Conservation (phyloP, 2,113 vertebrate species). For the Polyodon spathula region DNA sequence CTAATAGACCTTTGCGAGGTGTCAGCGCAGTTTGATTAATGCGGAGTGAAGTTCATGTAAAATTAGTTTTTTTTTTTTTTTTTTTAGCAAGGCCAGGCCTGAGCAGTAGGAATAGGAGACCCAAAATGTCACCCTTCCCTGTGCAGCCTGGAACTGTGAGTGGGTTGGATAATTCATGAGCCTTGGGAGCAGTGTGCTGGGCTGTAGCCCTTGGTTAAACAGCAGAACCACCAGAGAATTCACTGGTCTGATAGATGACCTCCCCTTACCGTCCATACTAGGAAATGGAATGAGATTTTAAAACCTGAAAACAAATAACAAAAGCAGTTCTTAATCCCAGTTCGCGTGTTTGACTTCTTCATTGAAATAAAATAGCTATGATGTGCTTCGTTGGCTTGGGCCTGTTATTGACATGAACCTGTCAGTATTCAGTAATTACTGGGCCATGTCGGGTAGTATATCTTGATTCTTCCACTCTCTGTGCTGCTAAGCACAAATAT, state of each 20-base stretch:
- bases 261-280: background rate
- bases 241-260: background rate
- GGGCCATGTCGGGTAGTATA: no score
- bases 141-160: background rate
- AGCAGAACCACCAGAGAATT: background rate
- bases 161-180: constrained; percentile 5
- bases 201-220: background rate
- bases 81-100: background rate
- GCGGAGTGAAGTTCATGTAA: background rate
- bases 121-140: background rate
- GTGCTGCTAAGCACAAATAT: no score
- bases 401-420: no score
- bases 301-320: no score
- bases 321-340: no score
- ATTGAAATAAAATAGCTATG: no score
- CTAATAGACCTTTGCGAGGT: background rate
- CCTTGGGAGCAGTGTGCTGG: background rate
- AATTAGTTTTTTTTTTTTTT: constrained; percentile 12
- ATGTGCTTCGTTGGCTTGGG: no score
- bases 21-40: constrained; percentile 1
- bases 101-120: background rate
- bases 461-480: no score
- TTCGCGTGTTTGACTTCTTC: constrained; percentile 1
- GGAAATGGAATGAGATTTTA: background rate
- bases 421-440: no score